These are phyloP conservation scores for Drosophila kohkoa DNA, from an alignment of 1,140 invertebrate genomes.

Conservation along the genomic window DNA sequence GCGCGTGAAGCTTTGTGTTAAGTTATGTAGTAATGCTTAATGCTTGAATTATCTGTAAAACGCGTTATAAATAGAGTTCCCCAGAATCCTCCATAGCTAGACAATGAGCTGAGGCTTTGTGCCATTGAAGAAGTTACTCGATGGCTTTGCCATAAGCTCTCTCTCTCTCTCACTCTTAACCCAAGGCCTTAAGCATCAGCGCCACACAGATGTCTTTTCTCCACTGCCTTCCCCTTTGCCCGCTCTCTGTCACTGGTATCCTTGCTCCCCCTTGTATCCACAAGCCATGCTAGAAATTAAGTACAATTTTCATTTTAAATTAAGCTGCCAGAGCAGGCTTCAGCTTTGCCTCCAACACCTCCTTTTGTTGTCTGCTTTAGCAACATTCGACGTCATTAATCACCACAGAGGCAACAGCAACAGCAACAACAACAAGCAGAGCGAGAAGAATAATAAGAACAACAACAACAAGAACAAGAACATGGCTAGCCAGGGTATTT, in stretches of 20 bases:
- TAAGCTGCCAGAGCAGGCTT: slow-evolving; percentile 67
- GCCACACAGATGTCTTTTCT: slow-evolving; percentile 32
- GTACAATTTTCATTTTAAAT: slow-evolving; percentile 83
- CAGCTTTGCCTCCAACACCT: background rate
- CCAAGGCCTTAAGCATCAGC: slow-evolving; percentile 18
- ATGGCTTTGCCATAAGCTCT: slow-evolving; percentile 51
- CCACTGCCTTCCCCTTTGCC: background rate
- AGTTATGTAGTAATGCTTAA: slow-evolving; percentile 20
- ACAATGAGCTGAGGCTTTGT: slow-evolving; percentile 34
- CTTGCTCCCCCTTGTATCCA: background rate
- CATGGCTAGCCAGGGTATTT: slow-evolving; percentile 63
- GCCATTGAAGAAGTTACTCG: slow-evolving; percentile 2
- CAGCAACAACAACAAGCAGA: slow-evolving; percentile 34
- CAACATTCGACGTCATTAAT: slow-evolving; percentile 79
- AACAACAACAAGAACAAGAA: slow-evolving; percentile 41
- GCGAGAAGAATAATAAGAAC: slow-evolving; percentile 47
- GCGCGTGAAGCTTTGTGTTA: background rate
- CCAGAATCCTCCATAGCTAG: slow-evolving; percentile 5
- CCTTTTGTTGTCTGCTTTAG: slow-evolving; percentile 26
- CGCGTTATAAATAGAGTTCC: slow-evolving; percentile 37
- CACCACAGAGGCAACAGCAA: slow-evolving; percentile 68
- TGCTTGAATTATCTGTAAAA: slow-evolving; percentile 29
- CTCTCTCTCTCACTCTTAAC: background rate
- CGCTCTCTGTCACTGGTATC: background rate
- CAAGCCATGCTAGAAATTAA: slow-evolving; percentile 69